Evolutionary conservation across 2,888 invertebrate genomes (phyloP), one percentile per base, ranked within the genome.

Genomic region (Megastigmus dorsalis): DNA sequence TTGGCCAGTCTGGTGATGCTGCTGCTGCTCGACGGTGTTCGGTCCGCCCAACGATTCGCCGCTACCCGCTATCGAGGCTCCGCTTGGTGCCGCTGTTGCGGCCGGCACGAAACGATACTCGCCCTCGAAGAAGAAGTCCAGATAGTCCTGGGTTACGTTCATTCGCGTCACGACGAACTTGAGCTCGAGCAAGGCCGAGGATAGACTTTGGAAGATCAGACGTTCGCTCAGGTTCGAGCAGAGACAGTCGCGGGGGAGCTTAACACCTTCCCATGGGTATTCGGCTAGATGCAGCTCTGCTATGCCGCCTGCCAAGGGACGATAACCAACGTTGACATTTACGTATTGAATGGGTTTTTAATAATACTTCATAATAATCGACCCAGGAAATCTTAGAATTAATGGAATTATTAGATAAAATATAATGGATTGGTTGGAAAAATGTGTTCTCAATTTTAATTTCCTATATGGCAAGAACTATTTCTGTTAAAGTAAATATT

Each of bases 101-200:
- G 36, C 50, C 0, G 92, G 89, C 57, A 93, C 88, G 85, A 93
- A 93, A 83, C 93, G 92, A 81, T 92, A 93, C 84, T 92, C 92
- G 0, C 93, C 93, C 82, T 95, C 95, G 88, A 95, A 94, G 84
- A 92, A 92, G 87, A 94, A 95, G 84, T 94, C 93, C 70, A 93
- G 91, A 83, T 94, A 94, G 89, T 95, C 94, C 88, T 95, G 93
- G 6, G 93, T 93, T 70, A 94, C 93, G 88, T 93, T 93, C 95
- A 96, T 95, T 85, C 93, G 91, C 13, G 92, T 92, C 6, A 95
- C 92, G 20, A 92, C 91, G 84, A 95, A 95, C 83, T 92, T 93
- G 0, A 95, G 91, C 85, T 94, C 92, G 7, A 95, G 91, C 69
- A 92, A 91, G 59, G 91, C 91, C 1, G 94, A 92, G 13, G 93